A percentile compares a stretch with the other conserved stretches of the same genome.
phyloP scores from a whole-genome alignment of 2,113 vertebrate species.

The Lasiurus borealis region DNA sequence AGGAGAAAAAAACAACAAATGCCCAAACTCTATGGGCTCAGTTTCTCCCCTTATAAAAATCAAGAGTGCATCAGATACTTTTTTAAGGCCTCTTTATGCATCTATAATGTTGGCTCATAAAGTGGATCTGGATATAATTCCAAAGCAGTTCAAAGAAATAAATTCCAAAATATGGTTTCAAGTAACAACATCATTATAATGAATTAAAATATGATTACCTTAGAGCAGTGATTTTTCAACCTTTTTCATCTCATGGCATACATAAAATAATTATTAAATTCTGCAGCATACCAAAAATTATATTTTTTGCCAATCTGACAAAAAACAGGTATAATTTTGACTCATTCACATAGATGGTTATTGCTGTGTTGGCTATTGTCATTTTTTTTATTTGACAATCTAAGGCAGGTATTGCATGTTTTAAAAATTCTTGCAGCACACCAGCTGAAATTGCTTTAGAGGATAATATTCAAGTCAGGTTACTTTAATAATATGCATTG shows the following conservation, averaged over 20 bases:
- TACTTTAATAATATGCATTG: conserved; percentile 40
- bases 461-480: conserved; percentile 1
- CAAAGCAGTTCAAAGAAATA: conserved; percentile 68
- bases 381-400: not conserved
- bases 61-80: not conserved
- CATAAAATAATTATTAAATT: not conserved
- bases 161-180: conserved; percentile 67
- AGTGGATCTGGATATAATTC: conserved; percentile 70
- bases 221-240: not conserved
- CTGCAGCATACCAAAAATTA: not conserved
- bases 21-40: not conserved
- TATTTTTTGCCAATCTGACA: not conserved
- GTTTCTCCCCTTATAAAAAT: conserved; percentile 56
- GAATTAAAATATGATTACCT: conserved; percentile 58
- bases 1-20: conserved; percentile 37
- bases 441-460: conserved; percentile 28
- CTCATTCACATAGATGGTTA: not conserved
- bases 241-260: not conserved
- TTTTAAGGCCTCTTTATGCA: conserved; percentile 48
- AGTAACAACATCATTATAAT: conserved; percentile 57
- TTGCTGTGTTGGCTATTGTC: not conserved
- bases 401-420: not conserved
- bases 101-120: conserved; percentile 64
- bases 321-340: not conserved
- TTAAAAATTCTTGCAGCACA: not conserved